Base-by-base conservation (phyloP, 2,113 vertebrate species). In the Syngnathus typhle region DNA sequence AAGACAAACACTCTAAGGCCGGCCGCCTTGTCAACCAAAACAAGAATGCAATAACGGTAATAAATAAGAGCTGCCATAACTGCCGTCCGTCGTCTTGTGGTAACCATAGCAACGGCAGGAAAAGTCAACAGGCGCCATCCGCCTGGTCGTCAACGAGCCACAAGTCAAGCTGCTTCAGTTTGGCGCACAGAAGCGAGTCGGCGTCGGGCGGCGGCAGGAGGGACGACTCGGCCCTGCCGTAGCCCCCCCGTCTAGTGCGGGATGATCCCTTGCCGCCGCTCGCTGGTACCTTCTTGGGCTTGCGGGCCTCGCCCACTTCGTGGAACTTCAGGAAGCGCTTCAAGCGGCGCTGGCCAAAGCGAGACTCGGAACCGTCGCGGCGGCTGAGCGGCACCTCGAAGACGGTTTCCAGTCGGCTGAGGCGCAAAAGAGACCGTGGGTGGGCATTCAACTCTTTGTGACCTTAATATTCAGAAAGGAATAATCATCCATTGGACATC, bases 321-420 rank as follows among this genome's bases (percentile, higher is more conserved):
- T 88, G 87, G 87, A 96, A 96, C 67, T 93, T 88, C 49, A 95
- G 21, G 13, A 91, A 89, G 3, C 94, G 84, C 15, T 93, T 93
- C 38, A 94, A 62, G 12, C 94, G 93, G 69, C 85, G 92, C 21
- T 87, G 93, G 62, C 94, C 91, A 23, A 93, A 92, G 60, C 92
- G 88, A 47, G 92, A 84, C 74, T 94, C 84, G 0, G 90, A 88
- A 3, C 94, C 94, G 1, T 94, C 92, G 65, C 89, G 88, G 5
- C 91, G 90, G 68, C 86, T 91, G 64, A 91, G 81, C 1, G 94
- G 93, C 52, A 92, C 90, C 78, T 96, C 94, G 9, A 94, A 95
- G 69, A 96, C 94, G n/a, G 94, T 96, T 83, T 96, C 94, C 77
- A 95, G 85, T 2, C 94, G 93, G 55, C 86, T 88, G 74, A 64